A percentile compares a stretch with the other conserved stretches of the same genome.
Evolutionary conservation across 2,888 invertebrate genomes (phyloP).

Genomic region (Calliphora vomitoria): DNA sequence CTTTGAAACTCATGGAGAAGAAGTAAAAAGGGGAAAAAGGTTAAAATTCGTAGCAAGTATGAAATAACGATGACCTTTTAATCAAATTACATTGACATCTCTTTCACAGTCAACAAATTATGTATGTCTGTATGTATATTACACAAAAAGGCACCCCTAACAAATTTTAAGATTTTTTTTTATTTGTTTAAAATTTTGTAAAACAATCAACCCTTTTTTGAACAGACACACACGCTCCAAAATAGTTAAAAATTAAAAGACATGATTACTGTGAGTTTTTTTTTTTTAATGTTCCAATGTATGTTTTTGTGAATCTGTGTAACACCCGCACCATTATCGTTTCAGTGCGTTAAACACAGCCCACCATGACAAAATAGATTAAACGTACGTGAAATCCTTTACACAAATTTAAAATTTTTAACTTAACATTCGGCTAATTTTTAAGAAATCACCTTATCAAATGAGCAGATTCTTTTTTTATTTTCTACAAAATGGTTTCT

Average conservation of each 20-base stretch:
- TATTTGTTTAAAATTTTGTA: constrained; percentile 38
- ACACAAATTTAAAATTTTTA: constrained; percentile 14
- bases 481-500: constrained; percentile 43
- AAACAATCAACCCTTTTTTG: constrained; percentile 22
- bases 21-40: constrained; percentile 64
- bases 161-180: constrained; percentile 28
- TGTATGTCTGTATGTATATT: neutral
- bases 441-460: constrained; percentile 54
- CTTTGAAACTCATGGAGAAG: neutral
- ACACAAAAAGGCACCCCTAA: neutral
- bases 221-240: neutral
- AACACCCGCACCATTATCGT: constrained; percentile 45
- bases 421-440: constrained; percentile 6
- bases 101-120: constrained; percentile 24
- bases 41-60: constrained; percentile 30
- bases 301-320: neutral
- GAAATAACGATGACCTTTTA: constrained; percentile 47
- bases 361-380: constrained; percentile 55
- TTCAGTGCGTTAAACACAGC: neutral
- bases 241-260: neutral
- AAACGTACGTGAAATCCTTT: constrained; percentile 24
- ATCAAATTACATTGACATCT: constrained; percentile 68
- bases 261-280: neutral
- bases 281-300: neutral
- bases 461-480: constrained; percentile 25